These are phyloP conservation scores for Clamator glandarius DNA, from an alignment of 2,797 vertebrate species.

Conservation along the genomic window DNA sequence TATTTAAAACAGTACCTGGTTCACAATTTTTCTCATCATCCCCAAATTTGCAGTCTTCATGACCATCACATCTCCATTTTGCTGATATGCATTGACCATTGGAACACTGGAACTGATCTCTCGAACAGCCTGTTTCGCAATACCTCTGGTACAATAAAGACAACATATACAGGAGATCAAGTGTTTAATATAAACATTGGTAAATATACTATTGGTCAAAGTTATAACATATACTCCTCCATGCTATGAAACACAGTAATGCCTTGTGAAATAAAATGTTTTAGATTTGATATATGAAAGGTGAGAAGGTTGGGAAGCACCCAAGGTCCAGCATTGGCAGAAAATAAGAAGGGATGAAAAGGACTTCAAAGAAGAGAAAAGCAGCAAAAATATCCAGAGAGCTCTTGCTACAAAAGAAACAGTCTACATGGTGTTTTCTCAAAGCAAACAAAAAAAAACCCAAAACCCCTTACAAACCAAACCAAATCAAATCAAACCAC, in stretches of 20 bases:
- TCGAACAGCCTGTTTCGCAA: conserved; percentile 90
- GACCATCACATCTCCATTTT: conserved; percentile 94
- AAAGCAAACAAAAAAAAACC: not conserved
- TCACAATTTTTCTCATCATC: conserved; percentile 94
- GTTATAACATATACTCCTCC: not conserved
- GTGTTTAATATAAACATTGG: not conserved
- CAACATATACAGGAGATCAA: not conserved
- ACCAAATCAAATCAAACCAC: not conserved
- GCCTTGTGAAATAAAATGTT: not conserved
- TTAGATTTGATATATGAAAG: not conserved
- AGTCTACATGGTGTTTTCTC: rapidly evolving
- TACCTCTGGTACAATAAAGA: conserved; percentile 84
- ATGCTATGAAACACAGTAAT: not conserved
- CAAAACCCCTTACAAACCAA: rapidly evolving
- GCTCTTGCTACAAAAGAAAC: not conserved
- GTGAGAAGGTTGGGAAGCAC: not conserved
- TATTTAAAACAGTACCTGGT: conserved; percentile 69
- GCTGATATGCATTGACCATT: conserved; percentile 93
- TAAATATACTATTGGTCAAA: not conserved
- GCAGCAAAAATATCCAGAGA: not conserved
- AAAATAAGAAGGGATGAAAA: not conserved
- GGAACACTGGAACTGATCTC: conserved; percentile 94
- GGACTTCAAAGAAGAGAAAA: not conserved
- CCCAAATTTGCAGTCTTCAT: conserved; percentile 95
- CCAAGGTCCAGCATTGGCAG: not conserved